A percentile compares a stretch with the other conserved stretches of the same genome.
These are phyloP conservation scores for Diachrysia chrysitis DNA, from an alignment of 2,888 invertebrate species.

Conservation along the genomic window DNA sequence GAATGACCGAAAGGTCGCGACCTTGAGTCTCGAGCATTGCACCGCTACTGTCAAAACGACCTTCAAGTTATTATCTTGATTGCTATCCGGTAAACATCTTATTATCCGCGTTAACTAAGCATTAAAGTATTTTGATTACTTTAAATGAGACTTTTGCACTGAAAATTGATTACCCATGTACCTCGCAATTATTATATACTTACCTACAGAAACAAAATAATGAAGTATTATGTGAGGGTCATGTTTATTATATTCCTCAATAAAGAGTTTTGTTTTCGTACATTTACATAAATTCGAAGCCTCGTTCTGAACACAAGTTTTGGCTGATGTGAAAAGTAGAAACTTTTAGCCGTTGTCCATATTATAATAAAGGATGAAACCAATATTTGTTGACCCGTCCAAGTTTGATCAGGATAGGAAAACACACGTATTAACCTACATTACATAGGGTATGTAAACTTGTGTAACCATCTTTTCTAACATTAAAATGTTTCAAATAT, in stretches of 20 bases:
- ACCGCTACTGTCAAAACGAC: background rate
- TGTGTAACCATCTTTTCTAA: background rate
- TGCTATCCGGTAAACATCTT: conserved; percentile 3
- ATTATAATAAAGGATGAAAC: background rate
- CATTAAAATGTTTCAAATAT: background rate
- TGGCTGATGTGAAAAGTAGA: background rate
- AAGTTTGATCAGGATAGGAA: background rate
- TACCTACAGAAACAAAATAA: background rate
- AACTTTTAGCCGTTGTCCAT: background rate
- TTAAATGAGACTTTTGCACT: background rate
- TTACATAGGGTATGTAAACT: background rate
- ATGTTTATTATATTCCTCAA: background rate
- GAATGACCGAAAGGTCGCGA: background rate
- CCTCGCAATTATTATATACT: background rate
- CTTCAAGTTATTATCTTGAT: background rate
- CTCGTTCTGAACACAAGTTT: background rate
- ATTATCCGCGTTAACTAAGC: conserved; percentile 4
- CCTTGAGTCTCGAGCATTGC: background rate
- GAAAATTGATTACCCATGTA: background rate
- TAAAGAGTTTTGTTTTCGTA: background rate
- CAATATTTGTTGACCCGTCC: background rate
- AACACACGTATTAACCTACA: background rate
- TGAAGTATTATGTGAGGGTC: background rate
- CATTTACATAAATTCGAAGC: background rate
- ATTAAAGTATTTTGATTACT: background rate